Evolutionary conservation across 2,888 invertebrate species (phyloP).

Genomic region (Sphaerophoria taeniata): DNA sequence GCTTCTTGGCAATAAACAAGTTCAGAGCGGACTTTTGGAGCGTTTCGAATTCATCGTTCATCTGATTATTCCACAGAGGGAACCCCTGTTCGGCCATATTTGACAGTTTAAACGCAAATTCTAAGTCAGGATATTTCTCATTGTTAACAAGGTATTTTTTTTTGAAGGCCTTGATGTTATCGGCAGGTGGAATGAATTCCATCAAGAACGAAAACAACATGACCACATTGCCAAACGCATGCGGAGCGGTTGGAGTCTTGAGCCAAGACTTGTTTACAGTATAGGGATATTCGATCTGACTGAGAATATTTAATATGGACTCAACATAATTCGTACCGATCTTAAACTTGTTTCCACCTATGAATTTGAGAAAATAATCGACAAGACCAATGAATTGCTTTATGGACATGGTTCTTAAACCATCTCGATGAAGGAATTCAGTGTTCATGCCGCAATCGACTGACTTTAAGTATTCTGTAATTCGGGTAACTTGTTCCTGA

Average conservation of each 20-base stretch:
- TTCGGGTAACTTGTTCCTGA: constrained; percentile 77
- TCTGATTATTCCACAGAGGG: constrained; percentile 78
- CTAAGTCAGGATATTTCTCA: constrained; percentile 77
- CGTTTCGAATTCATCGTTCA: constrained; percentile 77
- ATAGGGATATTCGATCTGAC: constrained; percentile 80
- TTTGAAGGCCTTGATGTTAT: constrained; percentile 55
- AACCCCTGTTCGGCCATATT: constrained; percentile 78
- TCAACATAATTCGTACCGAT: constrained; percentile 80
- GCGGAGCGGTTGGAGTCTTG: constrained; percentile 81
- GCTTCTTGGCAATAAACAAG: constrained; percentile 76
- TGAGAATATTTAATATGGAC: constrained; percentile 79
- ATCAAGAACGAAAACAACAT: constrained; percentile 80
- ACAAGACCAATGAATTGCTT: constrained; percentile 81
- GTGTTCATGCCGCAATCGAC: constrained; percentile 73
- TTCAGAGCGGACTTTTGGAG: constrained; percentile 77
- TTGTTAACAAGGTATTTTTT: constrained; percentile 34
- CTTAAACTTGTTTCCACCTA: constrained; percentile 79
- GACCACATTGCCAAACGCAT: constrained; percentile 80
- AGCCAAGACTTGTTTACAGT: constrained; percentile 81
- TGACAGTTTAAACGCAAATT: constrained; percentile 76
- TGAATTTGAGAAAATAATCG: constrained; percentile 79
- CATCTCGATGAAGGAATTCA: constrained; percentile 77
- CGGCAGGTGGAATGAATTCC: constrained; percentile 77
- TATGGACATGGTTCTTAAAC: constrained; percentile 80
- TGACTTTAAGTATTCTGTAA: constrained; percentile 78